phyloP scores from a whole-genome alignment of 2,888 invertebrate genomes.

The Carterocephalus palaemon region DNA sequence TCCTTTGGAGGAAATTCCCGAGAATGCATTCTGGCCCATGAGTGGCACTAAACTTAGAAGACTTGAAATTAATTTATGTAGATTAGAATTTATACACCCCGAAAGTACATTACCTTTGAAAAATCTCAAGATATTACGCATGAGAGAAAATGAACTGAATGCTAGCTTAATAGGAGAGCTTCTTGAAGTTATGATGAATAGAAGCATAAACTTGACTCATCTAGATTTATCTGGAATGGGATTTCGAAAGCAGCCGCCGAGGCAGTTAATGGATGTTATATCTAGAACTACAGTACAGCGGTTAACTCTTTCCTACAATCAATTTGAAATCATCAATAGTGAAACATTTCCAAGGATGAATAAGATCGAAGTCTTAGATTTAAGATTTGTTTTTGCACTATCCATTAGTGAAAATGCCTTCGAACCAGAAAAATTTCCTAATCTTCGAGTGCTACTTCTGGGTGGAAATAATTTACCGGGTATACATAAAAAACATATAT shows the following conservation, averaged over 20 bases:
- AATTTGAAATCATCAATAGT: slow-evolving; percentile 73
- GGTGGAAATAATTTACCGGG: slow-evolving; percentile 75
- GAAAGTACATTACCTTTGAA: slow-evolving; percentile 67
- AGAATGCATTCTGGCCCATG: slow-evolving; percentile 69
- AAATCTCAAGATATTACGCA: slow-evolving; percentile 60
- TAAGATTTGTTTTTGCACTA: slow-evolving; percentile 72
- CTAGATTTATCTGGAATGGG: slow-evolving; percentile 76
- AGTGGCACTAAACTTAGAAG: slow-evolving; percentile 58
- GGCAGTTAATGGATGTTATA: slow-evolving; percentile 65
- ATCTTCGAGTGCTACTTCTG: slow-evolving; percentile 69
- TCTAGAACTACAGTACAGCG: slow-evolving; percentile 69
- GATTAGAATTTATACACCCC: slow-evolving; percentile 74
- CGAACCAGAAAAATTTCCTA: slow-evolving; percentile 64
- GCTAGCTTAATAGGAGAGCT: slow-evolving; percentile 60
- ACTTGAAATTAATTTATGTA: slow-evolving; percentile 73
- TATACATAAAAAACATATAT: slow-evolving; percentile 70
- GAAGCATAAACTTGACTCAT: slow-evolving; percentile 59
- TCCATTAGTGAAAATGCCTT: slow-evolving; percentile 71
- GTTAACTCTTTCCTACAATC: slow-evolving; percentile 73
- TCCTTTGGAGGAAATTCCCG: slow-evolving; percentile 60
- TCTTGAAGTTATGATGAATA: slow-evolving; percentile 49
- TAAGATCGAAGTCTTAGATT: slow-evolving; percentile 74
- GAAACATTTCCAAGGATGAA: slow-evolving; percentile 77
- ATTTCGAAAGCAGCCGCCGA: slow-evolving; percentile 72
- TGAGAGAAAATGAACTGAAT: slow-evolving; percentile 77